Percentiles rank a stretch among this genome's conserved stretches.
Evolutionary conservation across 2,888 invertebrate genomes (phyloP).

Genomic region (Meteorus colon): DNA sequence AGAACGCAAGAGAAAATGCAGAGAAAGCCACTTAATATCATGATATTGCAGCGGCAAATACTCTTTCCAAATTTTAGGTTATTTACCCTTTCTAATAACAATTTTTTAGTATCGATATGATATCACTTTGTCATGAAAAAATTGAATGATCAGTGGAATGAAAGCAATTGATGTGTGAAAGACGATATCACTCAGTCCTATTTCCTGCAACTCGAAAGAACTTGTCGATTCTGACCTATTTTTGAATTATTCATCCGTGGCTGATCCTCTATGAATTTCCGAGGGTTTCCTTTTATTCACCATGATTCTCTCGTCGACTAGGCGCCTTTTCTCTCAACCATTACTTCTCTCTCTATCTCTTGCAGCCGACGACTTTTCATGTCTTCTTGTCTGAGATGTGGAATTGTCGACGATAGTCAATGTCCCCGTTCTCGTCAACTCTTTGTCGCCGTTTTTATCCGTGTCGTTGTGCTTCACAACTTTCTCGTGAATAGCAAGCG

Average conservation of each 20-base stretch:
- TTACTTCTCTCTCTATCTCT: constrained; percentile 38
- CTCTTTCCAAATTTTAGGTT: too few relatives aligned
- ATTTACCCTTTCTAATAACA: too few relatives aligned
- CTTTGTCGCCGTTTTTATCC: not conserved
- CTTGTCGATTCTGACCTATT: constrained; percentile 48
- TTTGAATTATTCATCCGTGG: constrained; percentile 59
- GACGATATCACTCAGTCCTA: not conserved
- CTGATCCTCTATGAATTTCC: constrained; percentile 52
- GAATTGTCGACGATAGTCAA: constrained; percentile 30
- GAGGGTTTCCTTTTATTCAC: not conserved
- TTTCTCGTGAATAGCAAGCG: constrained; percentile 47
- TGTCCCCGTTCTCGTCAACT: constrained; percentile 31
- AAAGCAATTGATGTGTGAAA: not conserved
- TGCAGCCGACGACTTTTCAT: constrained; percentile 33
- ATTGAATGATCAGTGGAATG: too few relatives aligned
- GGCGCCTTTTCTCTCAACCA: not conserved
- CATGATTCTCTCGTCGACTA: not conserved
- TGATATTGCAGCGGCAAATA: constrained; percentile 58
- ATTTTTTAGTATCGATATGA: too few relatives aligned
- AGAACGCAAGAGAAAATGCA: not conserved
- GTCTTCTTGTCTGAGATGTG: constrained; percentile 17
- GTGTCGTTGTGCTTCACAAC: constrained; percentile 18
- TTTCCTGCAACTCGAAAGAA: constrained; percentile 20
- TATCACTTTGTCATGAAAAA: too few relatives aligned
- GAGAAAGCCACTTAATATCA: constrained; percentile 61